These are phyloP conservation scores for Torymus aiolomorphi DNA, from an alignment of 2,888 invertebrate species.

Conservation along the genomic window DNA sequence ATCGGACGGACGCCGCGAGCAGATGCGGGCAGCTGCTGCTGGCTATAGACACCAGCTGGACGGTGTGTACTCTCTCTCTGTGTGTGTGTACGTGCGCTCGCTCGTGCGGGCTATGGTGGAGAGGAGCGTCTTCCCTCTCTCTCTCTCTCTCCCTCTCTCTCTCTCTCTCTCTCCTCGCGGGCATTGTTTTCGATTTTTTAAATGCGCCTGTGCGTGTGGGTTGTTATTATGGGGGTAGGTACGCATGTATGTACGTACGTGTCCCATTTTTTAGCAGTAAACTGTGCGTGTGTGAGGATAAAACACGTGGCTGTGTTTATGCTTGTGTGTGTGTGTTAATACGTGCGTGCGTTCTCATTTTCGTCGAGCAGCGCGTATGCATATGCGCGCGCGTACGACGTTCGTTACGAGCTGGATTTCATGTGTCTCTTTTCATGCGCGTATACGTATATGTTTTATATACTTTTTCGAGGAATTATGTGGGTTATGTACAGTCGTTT, in stretches of 20 bases:
- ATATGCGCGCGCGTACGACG: not conserved
- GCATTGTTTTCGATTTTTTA: constrained; percentile 18
- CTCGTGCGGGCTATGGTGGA: not conserved
- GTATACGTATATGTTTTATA: no score
- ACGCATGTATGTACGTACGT: no score
- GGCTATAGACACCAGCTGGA: constrained; percentile 69
- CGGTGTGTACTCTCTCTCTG: constrained; percentile 63
- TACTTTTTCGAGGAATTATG: no score
- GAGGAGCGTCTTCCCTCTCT: not conserved
- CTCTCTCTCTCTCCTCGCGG: not conserved
- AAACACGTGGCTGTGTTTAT: not conserved
- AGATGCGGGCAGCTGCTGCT: constrained; percentile 73
- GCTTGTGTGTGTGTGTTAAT: not conserved
- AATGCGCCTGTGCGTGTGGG: no score
- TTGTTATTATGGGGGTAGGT: no score
- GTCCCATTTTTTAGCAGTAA: no score
- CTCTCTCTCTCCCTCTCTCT: no score
- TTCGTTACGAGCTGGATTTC: no score
- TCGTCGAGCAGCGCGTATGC: not conserved
- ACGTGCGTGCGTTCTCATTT: not conserved
- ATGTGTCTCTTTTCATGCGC: no score
- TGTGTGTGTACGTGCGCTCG: not conserved
- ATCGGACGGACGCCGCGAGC: constrained; percentile 62
- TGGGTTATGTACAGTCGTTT: no score
- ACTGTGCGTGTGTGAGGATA: no score